Percentiles rank a stretch among this genome's conserved stretches.
Evolutionary conservation across 2,113 vertebrate genomes (phyloP).

Genomic region (Equus przewalskii): DNA sequence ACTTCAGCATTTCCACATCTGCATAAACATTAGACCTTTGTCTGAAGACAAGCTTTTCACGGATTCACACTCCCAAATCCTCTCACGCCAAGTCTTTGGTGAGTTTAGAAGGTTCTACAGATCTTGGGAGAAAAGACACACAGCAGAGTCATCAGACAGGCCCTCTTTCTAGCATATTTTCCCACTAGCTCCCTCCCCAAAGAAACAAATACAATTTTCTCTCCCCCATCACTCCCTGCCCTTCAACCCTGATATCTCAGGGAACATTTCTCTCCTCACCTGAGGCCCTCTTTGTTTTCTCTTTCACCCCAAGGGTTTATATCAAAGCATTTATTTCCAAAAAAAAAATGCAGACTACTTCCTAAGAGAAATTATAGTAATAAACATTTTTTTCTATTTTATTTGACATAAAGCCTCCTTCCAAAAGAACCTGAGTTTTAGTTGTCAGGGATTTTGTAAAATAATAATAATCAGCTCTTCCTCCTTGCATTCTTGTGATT

Average conservation of each 20-base stretch:
- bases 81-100: neutral
- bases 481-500: neutral
- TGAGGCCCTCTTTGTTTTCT: neutral
- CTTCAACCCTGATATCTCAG: neutral
- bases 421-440: neutral
- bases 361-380: neutral
- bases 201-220: neutral
- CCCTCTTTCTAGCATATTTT: neutral
- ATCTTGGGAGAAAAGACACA: neutral
- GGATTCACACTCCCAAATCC: neutral
- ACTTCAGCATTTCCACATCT: neutral
- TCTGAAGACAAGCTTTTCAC: neutral
- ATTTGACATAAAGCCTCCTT: constrained; percentile 33
- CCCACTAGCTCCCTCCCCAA: neutral
- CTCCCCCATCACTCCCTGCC: accelerated
- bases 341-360: neutral
- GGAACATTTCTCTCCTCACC: neutral
- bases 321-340: neutral
- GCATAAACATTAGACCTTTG: neutral
- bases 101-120: neutral
- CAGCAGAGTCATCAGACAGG: neutral
- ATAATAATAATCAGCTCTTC: neutral
- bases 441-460: neutral
- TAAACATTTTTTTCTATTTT: neutral
- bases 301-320: neutral